A percentile compares a stretch with the other conserved stretches of the same genome.
Conservation (phyloP, 2,113 vertebrate genomes). For the Copsychus sechellarum region DNA sequence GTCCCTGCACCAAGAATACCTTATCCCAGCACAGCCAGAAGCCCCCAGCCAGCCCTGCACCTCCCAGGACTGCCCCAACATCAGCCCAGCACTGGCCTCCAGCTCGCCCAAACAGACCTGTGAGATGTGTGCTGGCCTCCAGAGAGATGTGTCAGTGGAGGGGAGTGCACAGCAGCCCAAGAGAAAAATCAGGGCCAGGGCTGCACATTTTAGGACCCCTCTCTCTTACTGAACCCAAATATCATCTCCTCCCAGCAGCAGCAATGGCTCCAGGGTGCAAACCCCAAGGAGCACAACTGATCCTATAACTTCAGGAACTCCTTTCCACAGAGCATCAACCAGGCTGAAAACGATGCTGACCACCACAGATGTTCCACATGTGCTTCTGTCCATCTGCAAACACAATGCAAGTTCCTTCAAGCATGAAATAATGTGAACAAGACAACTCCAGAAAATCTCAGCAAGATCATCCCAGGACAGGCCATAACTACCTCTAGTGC, state of each 20-base stretch:
- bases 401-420: not conserved
- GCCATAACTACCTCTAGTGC: not conserved
- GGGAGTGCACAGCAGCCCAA: not conserved
- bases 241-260: not conserved
- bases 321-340: not conserved
- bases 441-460: not conserved
- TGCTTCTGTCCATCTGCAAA: not conserved
- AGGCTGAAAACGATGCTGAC: not conserved
- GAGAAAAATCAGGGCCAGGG: not conserved
- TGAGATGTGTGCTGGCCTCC: not conserved
- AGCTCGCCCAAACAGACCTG: not conserved
- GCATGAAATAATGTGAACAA: not conserved
- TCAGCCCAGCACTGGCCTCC: not conserved
- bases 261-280: not conserved
- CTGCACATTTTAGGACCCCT: not conserved
- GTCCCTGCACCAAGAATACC: not conserved
- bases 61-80: not conserved
- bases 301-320: not conserved
- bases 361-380: accelerated
- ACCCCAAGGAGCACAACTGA: not conserved
- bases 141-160: not conserved
- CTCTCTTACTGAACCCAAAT: not conserved
- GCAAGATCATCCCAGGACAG: not conserved
- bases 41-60: not conserved
- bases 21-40: not conserved